phyloP scores from a whole-genome alignment of 2,888 invertebrate genomes.

The Cosmia pyralina region DNA sequence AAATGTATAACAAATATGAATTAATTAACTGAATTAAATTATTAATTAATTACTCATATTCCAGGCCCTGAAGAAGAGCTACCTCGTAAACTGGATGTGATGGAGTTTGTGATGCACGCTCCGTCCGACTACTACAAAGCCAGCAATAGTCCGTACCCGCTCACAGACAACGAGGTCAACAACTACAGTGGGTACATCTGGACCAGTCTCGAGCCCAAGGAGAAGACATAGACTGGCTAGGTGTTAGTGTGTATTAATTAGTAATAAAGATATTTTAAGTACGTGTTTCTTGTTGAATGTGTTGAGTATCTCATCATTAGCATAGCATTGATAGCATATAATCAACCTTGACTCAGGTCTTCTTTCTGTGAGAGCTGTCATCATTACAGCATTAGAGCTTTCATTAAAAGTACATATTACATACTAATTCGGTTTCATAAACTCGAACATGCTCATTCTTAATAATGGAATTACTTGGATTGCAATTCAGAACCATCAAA shows the following conservation, averaged over 20 bases:
- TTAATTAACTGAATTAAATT: not conserved
- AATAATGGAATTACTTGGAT: not conserved
- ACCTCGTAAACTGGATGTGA: slow-evolving; percentile 95
- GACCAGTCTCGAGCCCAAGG: slow-evolving; percentile 90
- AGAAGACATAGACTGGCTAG: slow-evolving; percentile 70
- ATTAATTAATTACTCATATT: slow-evolving; percentile 62
- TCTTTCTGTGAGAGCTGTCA: not conserved
- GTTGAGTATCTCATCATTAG: not conserved
- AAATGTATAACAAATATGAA: not conserved
- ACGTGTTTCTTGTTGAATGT: not conserved
- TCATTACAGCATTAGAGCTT: not conserved
- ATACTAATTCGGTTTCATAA: not conserved
- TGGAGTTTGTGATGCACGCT: slow-evolving; percentile 98
- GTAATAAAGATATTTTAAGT: slow-evolving; percentile 50
- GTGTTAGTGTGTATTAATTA: slow-evolving; percentile 22
- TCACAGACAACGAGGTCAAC: slow-evolving; percentile 85
- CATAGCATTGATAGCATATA: not conserved
- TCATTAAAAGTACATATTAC: not conserved
- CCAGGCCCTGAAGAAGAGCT: slow-evolving; percentile 97
- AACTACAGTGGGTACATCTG: slow-evolving; percentile 91
- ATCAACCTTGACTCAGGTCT: not conserved
- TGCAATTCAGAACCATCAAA: not conserved
- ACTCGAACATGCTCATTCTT: not conserved
- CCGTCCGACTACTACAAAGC: slow-evolving; percentile 97
- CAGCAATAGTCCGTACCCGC: slow-evolving; percentile 94